Conservation (phyloP, 1,140 invertebrate genomes). For the Chrysomallon squamiferum region DNA sequence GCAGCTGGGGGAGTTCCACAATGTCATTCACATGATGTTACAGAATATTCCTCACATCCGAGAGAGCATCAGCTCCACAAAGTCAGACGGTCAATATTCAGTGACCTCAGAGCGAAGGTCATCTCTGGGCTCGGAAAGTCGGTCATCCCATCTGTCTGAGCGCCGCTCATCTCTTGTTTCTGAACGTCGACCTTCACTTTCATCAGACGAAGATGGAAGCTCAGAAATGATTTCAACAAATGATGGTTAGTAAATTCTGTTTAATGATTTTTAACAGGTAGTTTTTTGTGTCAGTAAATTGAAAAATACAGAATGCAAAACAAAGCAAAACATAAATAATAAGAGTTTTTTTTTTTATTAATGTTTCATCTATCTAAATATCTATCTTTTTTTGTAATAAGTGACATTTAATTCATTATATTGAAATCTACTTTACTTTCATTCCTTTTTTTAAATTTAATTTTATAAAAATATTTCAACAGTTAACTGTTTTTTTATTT, state of each 20-base stretch:
- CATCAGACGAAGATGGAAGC: neutral
- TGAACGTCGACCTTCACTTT: neutral
- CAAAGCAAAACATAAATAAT: too few relatives aligned
- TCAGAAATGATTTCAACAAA: neutral
- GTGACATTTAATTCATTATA: too few relatives aligned
- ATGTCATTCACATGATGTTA: slow-evolving; percentile 56
- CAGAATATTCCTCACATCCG: slow-evolving; percentile 49
- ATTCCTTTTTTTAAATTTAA: too few relatives aligned
- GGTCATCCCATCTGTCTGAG: neutral
- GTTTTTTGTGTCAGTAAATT: too few relatives aligned
- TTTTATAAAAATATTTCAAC: too few relatives aligned
- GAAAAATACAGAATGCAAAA: too few relatives aligned
- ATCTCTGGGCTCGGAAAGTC: neutral
- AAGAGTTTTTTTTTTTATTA: too few relatives aligned
- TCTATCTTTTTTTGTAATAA: too few relatives aligned
- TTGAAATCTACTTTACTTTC: too few relatives aligned
- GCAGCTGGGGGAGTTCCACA: slow-evolving; percentile 47
- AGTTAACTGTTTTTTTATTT: too few relatives aligned
- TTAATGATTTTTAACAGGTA: too few relatives aligned
- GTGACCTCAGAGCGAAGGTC: neutral
- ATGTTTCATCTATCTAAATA: too few relatives aligned
- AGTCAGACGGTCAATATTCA: neutral
- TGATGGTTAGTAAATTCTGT: neutral
- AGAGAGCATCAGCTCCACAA: slow-evolving; percentile 10
- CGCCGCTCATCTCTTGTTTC: neutral